Evolutionary conservation across 1,140 invertebrate genomes (phyloP), one percentile per base, ranked within the genome.

Genomic region (Camponotus pennsylvanicus): DNA sequence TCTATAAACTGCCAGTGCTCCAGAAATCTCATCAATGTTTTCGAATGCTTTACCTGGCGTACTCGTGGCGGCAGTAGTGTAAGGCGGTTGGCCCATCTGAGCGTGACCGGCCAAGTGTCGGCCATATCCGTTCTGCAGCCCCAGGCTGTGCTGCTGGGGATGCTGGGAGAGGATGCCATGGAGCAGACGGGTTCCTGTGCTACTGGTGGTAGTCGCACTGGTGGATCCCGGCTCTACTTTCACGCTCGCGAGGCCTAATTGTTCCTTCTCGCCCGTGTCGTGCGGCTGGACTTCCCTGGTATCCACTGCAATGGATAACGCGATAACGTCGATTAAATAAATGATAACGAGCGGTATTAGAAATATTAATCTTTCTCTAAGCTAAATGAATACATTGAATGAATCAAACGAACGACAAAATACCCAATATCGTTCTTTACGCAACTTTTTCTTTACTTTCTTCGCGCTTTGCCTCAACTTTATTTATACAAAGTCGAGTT

Each of bases 101-200:
- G 92, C 85, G 66, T 95, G 94, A 88, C 92, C 94, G 67, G 90
- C 89, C 87, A 95, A 91, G 86, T 95, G 94, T 78, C 95, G 93
- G 70, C 92, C 92, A 77, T 95, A 95, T 67, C 94, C 93, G 67
- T 94, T 95, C 77, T 94, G 94, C 61, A 94, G 86, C 18, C 85
- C 86, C 73, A 95, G 63, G 59, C 88, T 85, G 63, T 95, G 94
- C 69, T 95, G 94, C 86, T 95, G 95, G 79, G 95, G 95, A 91
- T 96, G 96, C 91, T 96, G 96, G 80, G 95, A 96, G 21, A 96
- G 93, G 67, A 97, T 96, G 11, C 96, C 96, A 87, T 97, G 96
- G 37, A 97, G 94, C 45, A 97, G 95, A 59, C 94, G 91, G 59
- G 94, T 93, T 59, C 94, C 93, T 40, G 93, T 93, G 88, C 92